These are phyloP conservation scores for Mesitornis unicolor DNA, from an alignment of 2,113 vertebrate species.

Conservation along the genomic window DNA sequence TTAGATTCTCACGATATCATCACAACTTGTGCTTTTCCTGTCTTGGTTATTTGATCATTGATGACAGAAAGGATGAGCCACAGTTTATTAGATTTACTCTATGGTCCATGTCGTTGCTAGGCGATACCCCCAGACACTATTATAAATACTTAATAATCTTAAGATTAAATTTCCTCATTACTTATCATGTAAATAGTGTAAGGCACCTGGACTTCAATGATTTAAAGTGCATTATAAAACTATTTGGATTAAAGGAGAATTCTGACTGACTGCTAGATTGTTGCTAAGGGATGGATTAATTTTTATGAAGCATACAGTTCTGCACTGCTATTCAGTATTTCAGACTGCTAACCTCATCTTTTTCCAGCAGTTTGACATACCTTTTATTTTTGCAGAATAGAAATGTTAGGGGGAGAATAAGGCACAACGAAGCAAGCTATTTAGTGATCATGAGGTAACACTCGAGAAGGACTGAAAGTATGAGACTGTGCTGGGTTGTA, in stretches of 20 bases:
- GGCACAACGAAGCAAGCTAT: conserved; percentile 44
- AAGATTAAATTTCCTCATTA: conserved; percentile 66
- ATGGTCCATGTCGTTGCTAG: conserved; percentile 45
- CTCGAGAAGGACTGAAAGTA: conserved; percentile 32
- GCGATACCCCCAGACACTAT: conserved; percentile 26
- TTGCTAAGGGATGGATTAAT: conserved; percentile 60
- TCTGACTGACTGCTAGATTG: conserved; percentile 69
- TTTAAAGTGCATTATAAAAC: conserved; percentile 60
- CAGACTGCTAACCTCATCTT: conserved; percentile 58
- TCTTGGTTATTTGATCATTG: conserved; percentile 59
- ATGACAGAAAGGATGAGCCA: conserved; percentile 25
- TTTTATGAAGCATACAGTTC: conserved; percentile 34
- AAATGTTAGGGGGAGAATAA: conserved; percentile 44
- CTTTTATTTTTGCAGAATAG: conserved; percentile 39
- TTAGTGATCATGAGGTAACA: conserved; percentile 61
- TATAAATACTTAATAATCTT: conserved; percentile 67
- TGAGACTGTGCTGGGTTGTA: not conserved
- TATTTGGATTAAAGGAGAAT: conserved; percentile 52
- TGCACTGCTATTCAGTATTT: conserved; percentile 57
- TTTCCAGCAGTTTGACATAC: conserved; percentile 8
- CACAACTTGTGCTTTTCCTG: not conserved
- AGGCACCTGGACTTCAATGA: conserved; percentile 48
- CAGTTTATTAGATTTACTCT: conserved; percentile 53
- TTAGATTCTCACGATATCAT: conserved; percentile 31
- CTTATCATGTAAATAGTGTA: conserved; percentile 61